Evolutionary conservation across 2,888 invertebrate species (phyloP).

Genomic region (Uropetala carovei): DNA sequence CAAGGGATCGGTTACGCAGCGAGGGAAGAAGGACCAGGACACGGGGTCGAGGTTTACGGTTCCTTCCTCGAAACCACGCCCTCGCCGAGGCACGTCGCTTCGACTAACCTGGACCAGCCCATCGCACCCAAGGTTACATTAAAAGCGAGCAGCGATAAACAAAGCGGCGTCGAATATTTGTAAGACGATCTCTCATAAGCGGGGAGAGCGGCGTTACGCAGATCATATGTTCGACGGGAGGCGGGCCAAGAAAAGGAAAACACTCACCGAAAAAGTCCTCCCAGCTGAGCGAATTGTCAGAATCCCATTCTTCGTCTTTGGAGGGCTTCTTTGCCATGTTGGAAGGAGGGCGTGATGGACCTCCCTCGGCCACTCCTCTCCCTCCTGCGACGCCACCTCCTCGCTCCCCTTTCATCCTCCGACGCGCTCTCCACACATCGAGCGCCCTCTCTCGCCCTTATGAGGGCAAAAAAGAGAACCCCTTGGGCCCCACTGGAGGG

Average conservation of each 20-base stretch:
- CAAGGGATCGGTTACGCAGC: no score
- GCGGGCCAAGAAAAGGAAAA: background rate
- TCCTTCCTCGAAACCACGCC: background rate
- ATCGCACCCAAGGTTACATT: background rate
- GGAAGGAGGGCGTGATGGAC: no score
- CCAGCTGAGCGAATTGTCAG: slow-evolving; percentile 84
- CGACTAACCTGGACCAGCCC: background rate
- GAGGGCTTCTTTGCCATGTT: no score
- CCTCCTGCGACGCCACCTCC: background rate
- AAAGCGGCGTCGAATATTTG: background rate
- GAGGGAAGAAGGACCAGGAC: no score
- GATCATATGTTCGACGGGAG: background rate
- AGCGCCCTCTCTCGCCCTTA: background rate
- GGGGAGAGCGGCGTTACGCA: background rate
- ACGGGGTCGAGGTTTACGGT: no score
- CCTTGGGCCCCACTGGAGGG: no score
- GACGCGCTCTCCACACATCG: background rate
- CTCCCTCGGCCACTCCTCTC: background rate
- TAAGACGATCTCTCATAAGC: background rate
- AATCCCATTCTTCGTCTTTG: slow-evolving; percentile 75
- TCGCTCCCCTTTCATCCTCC: background rate
- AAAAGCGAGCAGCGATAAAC: background rate
- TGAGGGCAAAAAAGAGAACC: no score
- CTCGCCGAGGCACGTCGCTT: background rate
- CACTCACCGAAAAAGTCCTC: slow-evolving; percentile 84